phyloP scores from a whole-genome alignment of 2,888 invertebrate species.

The Alviniconcha strummeri region DNA sequence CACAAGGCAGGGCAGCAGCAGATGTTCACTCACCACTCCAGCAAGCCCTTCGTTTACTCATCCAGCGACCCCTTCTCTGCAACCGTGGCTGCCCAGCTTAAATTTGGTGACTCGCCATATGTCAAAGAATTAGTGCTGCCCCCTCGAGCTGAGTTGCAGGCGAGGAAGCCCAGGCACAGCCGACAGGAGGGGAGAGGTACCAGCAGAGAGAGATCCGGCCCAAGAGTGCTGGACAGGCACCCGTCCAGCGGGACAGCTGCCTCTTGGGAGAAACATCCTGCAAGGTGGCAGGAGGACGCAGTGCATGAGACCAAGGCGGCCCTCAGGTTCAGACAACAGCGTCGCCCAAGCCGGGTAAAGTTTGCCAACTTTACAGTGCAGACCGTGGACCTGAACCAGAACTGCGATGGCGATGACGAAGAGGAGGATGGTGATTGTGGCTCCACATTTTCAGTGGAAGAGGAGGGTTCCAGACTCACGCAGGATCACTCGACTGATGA shows the following conservation, averaged over 20 bases:
- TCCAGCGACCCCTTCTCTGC: neutral
- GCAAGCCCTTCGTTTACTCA: neutral
- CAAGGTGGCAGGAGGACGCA: neutral
- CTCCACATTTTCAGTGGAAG: too few relatives aligned
- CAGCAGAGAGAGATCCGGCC: too few relatives aligned
- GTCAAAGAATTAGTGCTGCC: neutral
- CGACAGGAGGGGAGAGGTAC: too few relatives aligned
- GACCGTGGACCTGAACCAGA: neutral
- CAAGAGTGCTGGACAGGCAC: too few relatives aligned
- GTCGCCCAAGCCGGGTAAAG: neutral
- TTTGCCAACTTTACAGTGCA: conserved; percentile 14
- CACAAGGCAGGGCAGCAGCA: neutral
- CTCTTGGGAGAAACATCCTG: neutral
- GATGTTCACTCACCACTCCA: conserved; percentile 12
- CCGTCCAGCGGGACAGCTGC: too few relatives aligned
- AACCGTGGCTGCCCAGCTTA: neutral
- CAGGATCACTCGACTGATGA: neutral
- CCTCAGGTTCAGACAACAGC: neutral
- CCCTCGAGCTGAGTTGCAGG: neutral
- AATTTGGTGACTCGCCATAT: conserved; percentile 9
- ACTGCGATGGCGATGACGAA: neutral
- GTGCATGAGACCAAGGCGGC: neutral
- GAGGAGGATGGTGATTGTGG: too few relatives aligned
- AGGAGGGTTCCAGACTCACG: too few relatives aligned
- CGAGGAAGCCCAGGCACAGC: too few relatives aligned